A percentile compares a stretch with the other conserved stretches of the same genome.
phyloP scores from a whole-genome alignment of 2,888 invertebrate species.

The Arctia plantaginis region DNA sequence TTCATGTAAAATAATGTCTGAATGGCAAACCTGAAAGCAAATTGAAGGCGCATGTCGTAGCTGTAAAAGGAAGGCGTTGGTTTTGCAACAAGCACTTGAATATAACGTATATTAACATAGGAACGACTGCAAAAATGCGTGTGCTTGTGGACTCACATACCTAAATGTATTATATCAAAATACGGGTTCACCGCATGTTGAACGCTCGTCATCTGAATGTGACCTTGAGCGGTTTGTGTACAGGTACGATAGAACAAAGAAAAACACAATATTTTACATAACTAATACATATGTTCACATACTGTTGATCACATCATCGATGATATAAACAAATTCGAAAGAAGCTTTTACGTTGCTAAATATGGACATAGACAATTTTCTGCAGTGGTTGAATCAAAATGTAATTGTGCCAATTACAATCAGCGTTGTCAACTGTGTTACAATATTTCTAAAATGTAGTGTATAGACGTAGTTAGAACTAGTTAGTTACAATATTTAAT shows the following conservation, averaged over 20 bases:
- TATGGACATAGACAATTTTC: conserved; percentile 35
- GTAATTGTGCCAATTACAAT: conserved; percentile 29
- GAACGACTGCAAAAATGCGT: conserved; percentile 18
- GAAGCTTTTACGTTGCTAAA: conserved; percentile 27
- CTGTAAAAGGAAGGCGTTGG: not conserved
- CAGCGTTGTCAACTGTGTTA: conserved; percentile 10
- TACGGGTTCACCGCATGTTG: not conserved
- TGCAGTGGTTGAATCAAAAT: conserved; percentile 25
- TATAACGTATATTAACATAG: not conserved
- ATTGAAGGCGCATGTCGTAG: not conserved
- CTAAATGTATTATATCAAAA: not conserved
- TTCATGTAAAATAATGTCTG: not conserved
- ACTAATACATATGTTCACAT: not conserved
- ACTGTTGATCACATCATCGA: conserved; percentile 25
- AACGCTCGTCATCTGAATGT: not conserved
- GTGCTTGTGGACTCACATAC: not conserved
- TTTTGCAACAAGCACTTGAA: not conserved
- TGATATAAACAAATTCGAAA: conserved; percentile 32
- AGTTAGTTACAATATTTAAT: not conserved
- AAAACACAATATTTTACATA: not conserved
- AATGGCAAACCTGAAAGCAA: not conserved
- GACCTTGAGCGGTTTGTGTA: not conserved
- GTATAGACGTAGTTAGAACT: not conserved
- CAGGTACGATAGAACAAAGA: not conserved
- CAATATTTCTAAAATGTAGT: conserved; percentile 5